phyloP scores from a whole-genome alignment of 1,140 invertebrate species.

The Dendrolimus punctatus region DNA sequence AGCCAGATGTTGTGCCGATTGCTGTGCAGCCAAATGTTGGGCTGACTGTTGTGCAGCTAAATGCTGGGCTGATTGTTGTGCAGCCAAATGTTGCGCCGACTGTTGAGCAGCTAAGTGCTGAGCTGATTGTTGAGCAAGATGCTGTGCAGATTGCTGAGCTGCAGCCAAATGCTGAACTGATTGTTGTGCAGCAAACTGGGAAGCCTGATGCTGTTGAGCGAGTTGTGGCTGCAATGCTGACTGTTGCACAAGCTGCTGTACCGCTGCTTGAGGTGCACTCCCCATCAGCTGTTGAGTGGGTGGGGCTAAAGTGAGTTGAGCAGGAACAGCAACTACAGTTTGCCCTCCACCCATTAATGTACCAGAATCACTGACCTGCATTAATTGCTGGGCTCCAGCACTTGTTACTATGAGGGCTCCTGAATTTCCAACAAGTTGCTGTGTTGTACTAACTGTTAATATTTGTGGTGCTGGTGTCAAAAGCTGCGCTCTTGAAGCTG shows the following conservation, averaged over 20 bases:
- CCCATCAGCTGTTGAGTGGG: slow-evolving; percentile 53
- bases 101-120: slow-evolving; percentile 30
- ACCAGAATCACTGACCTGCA: slow-evolving; percentile 65
- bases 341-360: slow-evolving; percentile 61
- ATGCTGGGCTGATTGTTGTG: slow-evolving; percentile 50
- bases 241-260: slow-evolving; percentile 58
- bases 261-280: slow-evolving; percentile 48
- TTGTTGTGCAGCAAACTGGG: slow-evolving; percentile 51
- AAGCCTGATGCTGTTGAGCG: slow-evolving; percentile 48
- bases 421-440: slow-evolving; percentile 60
- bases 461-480: slow-evolving; percentile 61
- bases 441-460: slow-evolving; percentile 61
- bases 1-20: slow-evolving; percentile 29
- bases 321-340: slow-evolving; percentile 61
- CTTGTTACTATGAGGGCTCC: slow-evolving; percentile 63
- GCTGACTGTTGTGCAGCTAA: slow-evolving; percentile 44
- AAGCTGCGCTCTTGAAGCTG: slow-evolving; percentile 56
- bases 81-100: slow-evolving; percentile 48
- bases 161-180: slow-evolving; percentile 52
- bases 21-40: slow-evolving; percentile 34
- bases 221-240: slow-evolving; percentile 51
- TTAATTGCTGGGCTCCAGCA: slow-evolving; percentile 61
- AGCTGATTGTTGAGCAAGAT: slow-evolving; percentile 26
- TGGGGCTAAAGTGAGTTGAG: slow-evolving; percentile 56
- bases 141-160: slow-evolving; percentile 43